Conservation (phyloP, 2,797 vertebrate species). For the Pangasius krempfi region DNA sequence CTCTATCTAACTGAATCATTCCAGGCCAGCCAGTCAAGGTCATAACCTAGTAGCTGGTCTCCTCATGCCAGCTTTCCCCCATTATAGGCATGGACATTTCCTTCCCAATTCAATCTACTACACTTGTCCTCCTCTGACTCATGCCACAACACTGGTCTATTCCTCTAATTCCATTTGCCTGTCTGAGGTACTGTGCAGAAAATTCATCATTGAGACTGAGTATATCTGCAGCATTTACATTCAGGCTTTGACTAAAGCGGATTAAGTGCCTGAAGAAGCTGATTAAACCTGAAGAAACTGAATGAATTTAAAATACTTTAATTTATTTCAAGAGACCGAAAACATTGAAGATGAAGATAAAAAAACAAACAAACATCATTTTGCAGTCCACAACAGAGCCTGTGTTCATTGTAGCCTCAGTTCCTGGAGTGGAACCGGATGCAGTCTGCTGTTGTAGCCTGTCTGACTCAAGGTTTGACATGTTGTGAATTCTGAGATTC, state of each 20-base stretch:
- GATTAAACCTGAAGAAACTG: constrained; percentile 28
- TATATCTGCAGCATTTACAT: constrained; percentile 46
- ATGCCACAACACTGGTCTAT: constrained; percentile 61
- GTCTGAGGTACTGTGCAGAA: constrained; percentile 62
- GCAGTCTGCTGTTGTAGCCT: not conserved
- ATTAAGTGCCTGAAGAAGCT: constrained; percentile 45
- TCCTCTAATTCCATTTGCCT: constrained; percentile 69
- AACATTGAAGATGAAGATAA: not conserved
- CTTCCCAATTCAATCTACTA: constrained; percentile 49
- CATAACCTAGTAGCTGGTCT: constrained; percentile 23
- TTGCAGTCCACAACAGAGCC: not conserved
- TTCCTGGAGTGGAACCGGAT: not conserved
- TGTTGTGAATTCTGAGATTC: not conserved
- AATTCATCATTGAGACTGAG: constrained; percentile 57
- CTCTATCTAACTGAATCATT: constrained; percentile 14
- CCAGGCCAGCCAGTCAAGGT: constrained; percentile 24
- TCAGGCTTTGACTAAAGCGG: constrained; percentile 24
- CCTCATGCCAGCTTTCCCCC: constrained; percentile 27
- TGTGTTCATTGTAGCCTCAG: not conserved
- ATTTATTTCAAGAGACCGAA: not conserved
- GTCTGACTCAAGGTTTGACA: not conserved
- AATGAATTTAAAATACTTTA: not conserved
- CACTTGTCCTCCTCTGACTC: constrained; percentile 42
- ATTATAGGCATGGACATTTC: constrained; percentile 37
- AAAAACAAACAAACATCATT: not conserved